These are phyloP conservation scores for Caenorhabditis tropicalis DNA, from an alignment of 1,140 invertebrate genomes.

Conservation along the genomic window DNA sequence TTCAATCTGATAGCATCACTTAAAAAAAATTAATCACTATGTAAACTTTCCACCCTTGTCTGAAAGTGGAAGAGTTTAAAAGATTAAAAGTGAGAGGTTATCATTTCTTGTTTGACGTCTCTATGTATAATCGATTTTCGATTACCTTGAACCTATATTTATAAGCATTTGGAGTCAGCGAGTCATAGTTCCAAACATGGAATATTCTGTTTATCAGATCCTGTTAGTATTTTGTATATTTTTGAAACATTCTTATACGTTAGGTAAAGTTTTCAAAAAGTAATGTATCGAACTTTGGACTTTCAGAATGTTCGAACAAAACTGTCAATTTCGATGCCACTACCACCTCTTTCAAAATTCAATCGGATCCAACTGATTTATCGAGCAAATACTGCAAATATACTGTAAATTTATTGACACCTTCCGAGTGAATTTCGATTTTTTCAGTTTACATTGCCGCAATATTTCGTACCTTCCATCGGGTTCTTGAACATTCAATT, in stretches of 20 bases:
- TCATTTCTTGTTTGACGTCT: neutral
- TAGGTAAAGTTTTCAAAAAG: neutral
- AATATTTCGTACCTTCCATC: neutral
- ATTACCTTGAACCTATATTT: neutral
- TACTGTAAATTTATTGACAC: neutral
- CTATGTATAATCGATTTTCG: neutral
- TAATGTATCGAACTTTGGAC: neutral
- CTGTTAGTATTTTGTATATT: neutral
- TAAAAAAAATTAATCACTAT: conserved; percentile 27
- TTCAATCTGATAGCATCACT: neutral
- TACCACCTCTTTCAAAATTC: neutral
- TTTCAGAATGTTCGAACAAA: neutral
- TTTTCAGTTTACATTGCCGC: conserved; percentile 4
- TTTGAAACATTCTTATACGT: neutral
- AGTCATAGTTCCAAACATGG: neutral
- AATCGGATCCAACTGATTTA: neutral
- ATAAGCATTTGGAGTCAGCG: neutral
- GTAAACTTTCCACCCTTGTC: neutral
- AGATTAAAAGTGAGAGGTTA: conserved; percentile 1
- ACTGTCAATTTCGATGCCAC: neutral
- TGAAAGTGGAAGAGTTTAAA: neutral
- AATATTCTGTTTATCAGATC: neutral
- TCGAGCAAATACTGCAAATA: neutral
- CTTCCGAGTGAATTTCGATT: neutral
- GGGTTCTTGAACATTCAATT: neutral